Base-by-base conservation (phyloP, 2,113 vertebrate species). In the Apus apus region DNA sequence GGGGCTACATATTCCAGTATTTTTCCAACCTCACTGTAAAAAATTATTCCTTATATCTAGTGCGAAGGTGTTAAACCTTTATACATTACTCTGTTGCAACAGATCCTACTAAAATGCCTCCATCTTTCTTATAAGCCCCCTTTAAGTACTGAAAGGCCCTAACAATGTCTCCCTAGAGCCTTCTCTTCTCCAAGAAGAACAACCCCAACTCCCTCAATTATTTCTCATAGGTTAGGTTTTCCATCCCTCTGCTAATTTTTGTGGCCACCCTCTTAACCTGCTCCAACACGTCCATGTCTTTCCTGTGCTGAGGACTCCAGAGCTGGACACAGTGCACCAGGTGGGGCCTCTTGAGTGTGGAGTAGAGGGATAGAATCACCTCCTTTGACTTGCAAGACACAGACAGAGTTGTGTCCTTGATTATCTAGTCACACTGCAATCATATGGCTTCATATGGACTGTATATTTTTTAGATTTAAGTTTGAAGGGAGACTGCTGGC, bases 111-210 rank as follows among this genome's bases (percentile, higher is more conserved):
- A 46, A 68, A 61, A 61, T 73, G 7, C 53, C 38, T 11, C 9
- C 9, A 40, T 22, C 46, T 53, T 65, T 73, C 15, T 20, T 29
- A 15, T n/a, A 46, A 13, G 7, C 6, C 3, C 17, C 8, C 6
- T 48, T 78, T 22, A 57, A 8, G 16, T 27, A 48, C 4, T n/a
- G 29, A 19, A n/a, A 74, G 40, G 3, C 34, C 1, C 7, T 4
- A 5, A 1, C 8, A 53, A 74, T 4, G 5, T 57, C 11, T 81
- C 40, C 26, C 20, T 0, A 0, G 13, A 77, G 8, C 43, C 32
- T 84, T 84, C n/a, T 60, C 15, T 50, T 86, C 21, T 87, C 32
- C 45, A 77, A 21, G 25, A 4, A 72, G 25, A 84, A 34, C 17
- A 54, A 21, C 5, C 5, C 4, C 21, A 89, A 3, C 11, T 68